Base-by-base conservation (phyloP, 2,888 invertebrate species). In the Xestia rhomboidea region DNA sequence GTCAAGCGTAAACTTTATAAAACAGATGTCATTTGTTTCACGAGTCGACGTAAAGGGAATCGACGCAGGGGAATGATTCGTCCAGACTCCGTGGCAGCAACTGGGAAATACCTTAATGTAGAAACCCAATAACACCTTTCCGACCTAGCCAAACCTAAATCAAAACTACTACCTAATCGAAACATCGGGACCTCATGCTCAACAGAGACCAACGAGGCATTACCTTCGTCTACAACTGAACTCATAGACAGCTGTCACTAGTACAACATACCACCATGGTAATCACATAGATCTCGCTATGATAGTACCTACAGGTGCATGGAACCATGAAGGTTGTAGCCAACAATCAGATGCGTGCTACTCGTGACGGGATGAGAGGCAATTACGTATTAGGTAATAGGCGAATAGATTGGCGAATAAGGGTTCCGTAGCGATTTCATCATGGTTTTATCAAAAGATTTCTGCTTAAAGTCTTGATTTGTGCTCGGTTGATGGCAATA, bases 321-420 rank as follows among this genome's bases (percentile, higher is more conserved):
- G 57, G 75, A 60, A 67, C 88, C 88, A 27, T 86, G 88, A 88
- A 88, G 88, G 88, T 79, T 78, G 69, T 30, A 24, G 21, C n/a
- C 62, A 81, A 84, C 76, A 86, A 86, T 69, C 67, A 67, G 73
- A 62, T 79, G 76, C 77, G 76, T 79, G 77, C 27, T 15, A n/a
- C 44, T 67, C 68, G 44, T 76, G 68, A 34, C 72, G 62, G 21
- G 27, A 69, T 69, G 68, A 27, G 21, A 64, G 34, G 7, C 62
- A 57, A 68, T 76, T 15, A 49, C 10, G n/a, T 63, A 38, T 38
- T 38, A 64, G 38, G 34, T 64, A 30, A 30, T 27, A 44, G 8
- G 34, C 21, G 21, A 46, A 38, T 34, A 60, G 8, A 0, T 63
- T 30, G 8, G 57, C 15, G 7, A 6, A 2, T 3, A 1, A 72